phyloP scores from a whole-genome alignment of 2,888 invertebrate genomes.

The Leptogaster cylindrica region DNA sequence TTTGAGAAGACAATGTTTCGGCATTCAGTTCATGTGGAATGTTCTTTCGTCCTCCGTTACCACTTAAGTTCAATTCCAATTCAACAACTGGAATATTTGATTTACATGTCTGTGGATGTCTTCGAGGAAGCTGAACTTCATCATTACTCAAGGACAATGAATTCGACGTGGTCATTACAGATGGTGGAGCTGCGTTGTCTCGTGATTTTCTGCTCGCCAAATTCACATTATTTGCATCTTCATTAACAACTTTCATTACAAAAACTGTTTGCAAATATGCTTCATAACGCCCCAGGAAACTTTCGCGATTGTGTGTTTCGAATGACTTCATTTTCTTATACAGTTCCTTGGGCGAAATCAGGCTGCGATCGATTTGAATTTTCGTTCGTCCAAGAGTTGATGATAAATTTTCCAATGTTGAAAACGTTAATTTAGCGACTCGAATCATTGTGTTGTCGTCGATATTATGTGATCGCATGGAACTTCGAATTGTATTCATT shows the following conservation, averaged over 20 bases:
- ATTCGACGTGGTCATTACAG: constrained; percentile 17
- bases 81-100: constrained; percentile 39
- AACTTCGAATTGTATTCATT: constrained; percentile 57
- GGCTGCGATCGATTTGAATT: constrained; percentile 42
- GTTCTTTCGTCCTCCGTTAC: constrained; percentile 10
- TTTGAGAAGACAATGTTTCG: constrained; percentile 37
- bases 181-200: constrained; percentile 21
- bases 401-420: constrained; percentile 49
- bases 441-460: constrained; percentile 57
- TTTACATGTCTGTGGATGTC: constrained; percentile 27
- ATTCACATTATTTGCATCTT: constrained; percentile 43
- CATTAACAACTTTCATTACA: constrained; percentile 43
- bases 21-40: neutral
- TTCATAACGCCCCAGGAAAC: constrained; percentile 58
- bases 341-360: constrained; percentile 59
- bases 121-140: constrained; percentile 25
- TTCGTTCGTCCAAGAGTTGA: constrained; percentile 9
- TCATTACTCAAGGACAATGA: constrained; percentile 3
- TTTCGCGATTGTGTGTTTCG: constrained; percentile 57
- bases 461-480: constrained; percentile 56
- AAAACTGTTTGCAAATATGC: constrained; percentile 52
- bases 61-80: constrained; percentile 8
- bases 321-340: constrained; percentile 57
- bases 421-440: constrained; percentile 58
- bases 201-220: constrained; percentile 20